phyloP scores from a whole-genome alignment of 2,113 vertebrate species.

The Crotalus tigris region DNA sequence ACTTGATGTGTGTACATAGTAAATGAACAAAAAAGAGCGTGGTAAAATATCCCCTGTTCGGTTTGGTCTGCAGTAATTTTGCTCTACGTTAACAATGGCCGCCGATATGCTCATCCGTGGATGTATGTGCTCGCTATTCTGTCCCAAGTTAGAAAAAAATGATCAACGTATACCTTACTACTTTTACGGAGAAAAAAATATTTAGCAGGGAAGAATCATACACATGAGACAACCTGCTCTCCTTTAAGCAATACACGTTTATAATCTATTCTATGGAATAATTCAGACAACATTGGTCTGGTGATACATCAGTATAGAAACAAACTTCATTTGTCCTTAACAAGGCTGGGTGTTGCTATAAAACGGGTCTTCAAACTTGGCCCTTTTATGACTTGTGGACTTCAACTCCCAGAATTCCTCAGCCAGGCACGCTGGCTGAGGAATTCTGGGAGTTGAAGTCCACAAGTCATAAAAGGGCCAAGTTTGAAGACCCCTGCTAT shows the following conservation, averaged over 20 bases:
- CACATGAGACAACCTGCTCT: not conserved
- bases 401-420: too few relatives aligned
- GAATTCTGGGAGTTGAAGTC: too few relatives aligned
- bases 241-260: not conserved
- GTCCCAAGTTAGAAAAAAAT: not conserved
- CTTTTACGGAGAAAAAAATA: not conserved
- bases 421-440: too few relatives aligned
- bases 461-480: too few relatives aligned
- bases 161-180: not conserved
- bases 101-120: not conserved
- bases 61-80: not conserved
- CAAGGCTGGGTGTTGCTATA: not conserved
- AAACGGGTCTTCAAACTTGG: not conserved
- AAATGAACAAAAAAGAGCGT: not conserved
- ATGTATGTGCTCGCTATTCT: not conserved
- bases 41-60: not conserved
- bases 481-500: not conserved
- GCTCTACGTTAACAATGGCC: not conserved
- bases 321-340: not conserved
- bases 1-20: not conserved
- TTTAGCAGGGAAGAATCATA: not conserved
- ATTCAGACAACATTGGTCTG: not conserved
- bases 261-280: not conserved
- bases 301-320: not conserved
- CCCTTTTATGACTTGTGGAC: too few relatives aligned